phyloP scores from a whole-genome alignment of 2,888 invertebrate genomes.

The Alloplasta piceator region DNA sequence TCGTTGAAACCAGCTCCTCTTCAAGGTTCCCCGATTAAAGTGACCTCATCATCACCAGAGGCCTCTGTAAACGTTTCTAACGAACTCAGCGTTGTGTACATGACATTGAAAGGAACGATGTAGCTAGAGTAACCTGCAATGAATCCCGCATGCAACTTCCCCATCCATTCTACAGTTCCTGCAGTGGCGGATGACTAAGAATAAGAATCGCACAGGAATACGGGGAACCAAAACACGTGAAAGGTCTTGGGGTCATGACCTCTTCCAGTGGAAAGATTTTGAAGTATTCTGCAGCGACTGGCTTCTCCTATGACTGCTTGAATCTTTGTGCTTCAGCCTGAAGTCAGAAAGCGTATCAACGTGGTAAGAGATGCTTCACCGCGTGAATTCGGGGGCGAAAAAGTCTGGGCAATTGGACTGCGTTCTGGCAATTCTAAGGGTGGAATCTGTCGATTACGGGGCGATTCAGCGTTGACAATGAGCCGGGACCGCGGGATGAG shows the following conservation, averaged over 20 bases:
- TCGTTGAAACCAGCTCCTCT: no score
- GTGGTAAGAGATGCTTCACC: constrained; percentile 13
- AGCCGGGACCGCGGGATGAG: neutral
- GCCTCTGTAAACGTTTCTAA: no score
- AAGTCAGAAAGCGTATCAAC: neutral
- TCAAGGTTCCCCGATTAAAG: no score
- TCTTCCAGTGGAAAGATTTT: constrained; percentile 1
- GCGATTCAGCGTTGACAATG: constrained; percentile 59
- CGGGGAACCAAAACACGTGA: constrained; percentile 4
- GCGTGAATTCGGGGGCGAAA: neutral
- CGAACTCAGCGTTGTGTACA: no score
- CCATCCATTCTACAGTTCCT: no score
- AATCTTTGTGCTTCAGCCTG: constrained; percentile 17
- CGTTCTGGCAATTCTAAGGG: constrained; percentile 9
- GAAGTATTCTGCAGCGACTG: constrained; percentile 3
- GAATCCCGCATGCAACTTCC: no score
- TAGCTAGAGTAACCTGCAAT: no score
- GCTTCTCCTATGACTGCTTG: neutral
- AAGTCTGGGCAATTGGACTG: constrained; percentile 4
- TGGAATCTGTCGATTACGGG: constrained; percentile 48
- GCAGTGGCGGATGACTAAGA: neutral
- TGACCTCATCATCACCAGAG: no score
- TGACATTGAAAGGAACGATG: no score
- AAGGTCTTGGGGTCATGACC: neutral
- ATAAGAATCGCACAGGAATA: neutral